Conservation (phyloP, 2,113 vertebrate genomes). For the Nycticebus coucang region DNA sequence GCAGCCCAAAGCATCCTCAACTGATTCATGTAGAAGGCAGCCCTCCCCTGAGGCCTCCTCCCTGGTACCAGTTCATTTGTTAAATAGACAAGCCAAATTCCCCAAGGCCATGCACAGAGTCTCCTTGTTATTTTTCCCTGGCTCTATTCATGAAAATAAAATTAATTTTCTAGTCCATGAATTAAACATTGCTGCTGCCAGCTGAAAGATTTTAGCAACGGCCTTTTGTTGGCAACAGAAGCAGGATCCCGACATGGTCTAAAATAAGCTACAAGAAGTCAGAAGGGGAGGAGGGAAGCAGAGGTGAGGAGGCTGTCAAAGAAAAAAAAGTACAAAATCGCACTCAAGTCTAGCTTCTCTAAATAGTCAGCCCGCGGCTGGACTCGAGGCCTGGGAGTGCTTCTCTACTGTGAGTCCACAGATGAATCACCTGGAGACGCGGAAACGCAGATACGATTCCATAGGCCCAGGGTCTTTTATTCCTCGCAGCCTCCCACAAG, state of each 20-base stretch:
- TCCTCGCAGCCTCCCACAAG: not conserved
- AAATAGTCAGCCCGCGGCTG: too few relatives aligned
- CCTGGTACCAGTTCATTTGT: not conserved
- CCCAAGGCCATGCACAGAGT: not conserved
- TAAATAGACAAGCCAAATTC: slow-evolving; percentile 29
- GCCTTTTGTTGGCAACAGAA: slow-evolving; percentile 50
- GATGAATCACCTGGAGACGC: not conserved
- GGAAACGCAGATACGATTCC: not conserved
- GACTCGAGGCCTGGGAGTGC: too few relatives aligned
- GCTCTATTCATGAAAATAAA: slow-evolving; percentile 56
- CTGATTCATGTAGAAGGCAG: not conserved
- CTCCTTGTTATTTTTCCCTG: slow-evolving; percentile 7
- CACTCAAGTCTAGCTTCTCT: not conserved
- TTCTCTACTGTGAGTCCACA: too few relatives aligned
- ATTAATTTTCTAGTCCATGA: slow-evolving; percentile 64
- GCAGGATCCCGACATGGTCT: slow-evolving; percentile 27
- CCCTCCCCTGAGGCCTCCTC: not conserved
- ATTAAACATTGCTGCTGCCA: slow-evolving; percentile 60
- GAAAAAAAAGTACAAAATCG: not conserved
- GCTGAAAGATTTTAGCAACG: slow-evolving; percentile 62
- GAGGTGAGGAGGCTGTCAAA: not conserved
- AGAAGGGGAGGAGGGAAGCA: not conserved
- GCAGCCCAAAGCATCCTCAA: not conserved
- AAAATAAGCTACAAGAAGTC: slow-evolving; percentile 58
- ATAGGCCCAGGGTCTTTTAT: not conserved